Percentiles rank a stretch among this genome's conserved stretches.
Evolutionary conservation across 1,140 invertebrate genomes (phyloP).

Genomic region (Dinoponera quadriceps): DNA sequence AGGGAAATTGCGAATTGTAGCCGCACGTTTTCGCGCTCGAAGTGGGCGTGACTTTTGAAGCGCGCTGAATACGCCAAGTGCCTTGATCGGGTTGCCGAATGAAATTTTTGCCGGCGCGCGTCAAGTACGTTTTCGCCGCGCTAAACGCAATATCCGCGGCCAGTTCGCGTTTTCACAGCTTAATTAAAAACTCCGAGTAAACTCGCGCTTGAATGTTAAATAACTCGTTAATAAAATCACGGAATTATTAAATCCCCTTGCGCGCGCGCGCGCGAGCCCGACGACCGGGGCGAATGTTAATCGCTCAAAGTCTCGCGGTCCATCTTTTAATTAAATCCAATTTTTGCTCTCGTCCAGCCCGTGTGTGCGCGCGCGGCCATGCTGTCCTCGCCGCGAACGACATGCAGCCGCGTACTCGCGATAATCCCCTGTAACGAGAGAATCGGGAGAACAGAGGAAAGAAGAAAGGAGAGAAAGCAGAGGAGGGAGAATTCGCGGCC

Average conservation of each 20-base stretch:
- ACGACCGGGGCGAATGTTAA: slow-evolving; percentile 32
- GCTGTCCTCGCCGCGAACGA: background rate
- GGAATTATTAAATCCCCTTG: slow-evolving; percentile 10
- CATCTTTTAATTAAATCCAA: slow-evolving; percentile 36
- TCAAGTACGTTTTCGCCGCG: background rate
- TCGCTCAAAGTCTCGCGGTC: background rate
- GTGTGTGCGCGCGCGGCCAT: background rate
- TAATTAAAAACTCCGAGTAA: slow-evolving; percentile 43
- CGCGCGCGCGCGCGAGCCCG: background rate
- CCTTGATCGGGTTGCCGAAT: background rate
- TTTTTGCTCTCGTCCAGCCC: background rate
- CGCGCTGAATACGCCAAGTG: no score
- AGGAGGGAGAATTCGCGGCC: background rate
- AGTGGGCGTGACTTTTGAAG: background rate
- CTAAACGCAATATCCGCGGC: background rate
- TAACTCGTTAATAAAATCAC: slow-evolving; percentile 31
- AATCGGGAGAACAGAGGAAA: no score
- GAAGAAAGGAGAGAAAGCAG: background rate
- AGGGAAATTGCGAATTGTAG: background rate
- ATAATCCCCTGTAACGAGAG: slow-evolving; percentile 23
- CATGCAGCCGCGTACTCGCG: background rate
- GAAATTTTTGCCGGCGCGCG: slow-evolving; percentile 16
- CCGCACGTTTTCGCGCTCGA: no score
- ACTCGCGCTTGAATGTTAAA: slow-evolving; percentile 24
- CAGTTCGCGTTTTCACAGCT: slow-evolving; percentile 23